Evolutionary conservation across 2,888 invertebrate species (phyloP), one percentile per base, ranked within the genome.

Genomic region (Laothoe populi): DNA sequence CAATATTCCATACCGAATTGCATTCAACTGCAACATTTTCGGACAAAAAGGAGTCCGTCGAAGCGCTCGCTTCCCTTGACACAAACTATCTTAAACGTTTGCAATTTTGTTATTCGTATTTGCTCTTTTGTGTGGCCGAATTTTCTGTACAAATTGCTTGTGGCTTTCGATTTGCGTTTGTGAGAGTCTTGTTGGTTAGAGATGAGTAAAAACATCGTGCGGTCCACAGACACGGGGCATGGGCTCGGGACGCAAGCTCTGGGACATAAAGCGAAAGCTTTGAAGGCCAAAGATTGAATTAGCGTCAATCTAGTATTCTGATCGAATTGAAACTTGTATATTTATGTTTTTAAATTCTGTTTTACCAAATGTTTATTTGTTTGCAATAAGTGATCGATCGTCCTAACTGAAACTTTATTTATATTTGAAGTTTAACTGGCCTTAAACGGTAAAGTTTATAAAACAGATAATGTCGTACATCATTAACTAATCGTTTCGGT

Each of bases 1-100:
- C 91, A 90, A 92, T 91, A 91, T 89, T 90, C 88, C 88, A 87
- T 86, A 83, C 83, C 75, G 81, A 86, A 90, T 86, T 88, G 89
- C 90, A 90, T 88, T 88, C 87, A 84, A 87, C 83, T 83, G 87
- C 83, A 83, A 83, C 71, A 86, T 86, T 89, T 90, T 87, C 84
- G 84, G 86, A 83, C 83, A 81, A 82, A 81, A 78, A 78, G 72
- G 77, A 77, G 74, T 65, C 66, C 66, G 70, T 65, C 71, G 71
- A 71, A 69, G 68, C 72, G 70, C 72, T 72, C 63, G 66, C 70
- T 64, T 68, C 67, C 66, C 72, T 77, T 70, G 74, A 73, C 74
- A 64, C 73, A 80, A 79, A 80, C 79, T 80, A 79, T 81, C 83
- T 81, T 79, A 76, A 82, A 74, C 68, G 72, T 66, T 70, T 71